Conservation (phyloP, 2,888 invertebrate species). For the Ectemnius lituratus region DNA sequence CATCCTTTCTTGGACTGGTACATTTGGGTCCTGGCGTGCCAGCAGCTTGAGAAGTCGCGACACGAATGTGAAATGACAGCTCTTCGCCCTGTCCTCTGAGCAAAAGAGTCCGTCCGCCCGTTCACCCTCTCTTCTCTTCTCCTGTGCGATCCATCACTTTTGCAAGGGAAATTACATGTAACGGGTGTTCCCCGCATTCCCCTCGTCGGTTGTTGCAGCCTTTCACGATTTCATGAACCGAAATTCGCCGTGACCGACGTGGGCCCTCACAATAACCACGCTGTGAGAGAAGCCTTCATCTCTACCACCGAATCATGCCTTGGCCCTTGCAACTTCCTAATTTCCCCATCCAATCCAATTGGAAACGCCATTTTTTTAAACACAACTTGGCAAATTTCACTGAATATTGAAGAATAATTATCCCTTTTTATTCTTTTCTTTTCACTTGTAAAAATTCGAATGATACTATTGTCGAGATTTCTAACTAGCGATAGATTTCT, state of each 20-base stretch:
- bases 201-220: slow-evolving; percentile 9
- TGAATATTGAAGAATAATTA: too few relatives aligned
- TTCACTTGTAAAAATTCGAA: too few relatives aligned
- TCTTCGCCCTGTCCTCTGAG: slow-evolving; percentile 2
- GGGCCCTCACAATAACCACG: slow-evolving; percentile 17
- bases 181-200: slow-evolving; percentile 26
- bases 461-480: too few relatives aligned
- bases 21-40: slow-evolving; percentile 17
- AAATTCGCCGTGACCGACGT: slow-evolving; percentile 32
- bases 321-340: neutral
- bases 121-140: slow-evolving; percentile 39
- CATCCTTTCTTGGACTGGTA: slow-evolving; percentile 30
- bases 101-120: slow-evolving; percentile 28
- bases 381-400: too few relatives aligned
- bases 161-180: slow-evolving; percentile 46
- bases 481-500: neutral
- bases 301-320: neutral
- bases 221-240: slow-evolving; percentile 27
- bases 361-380: too few relatives aligned
- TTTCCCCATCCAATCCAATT: too few relatives aligned
- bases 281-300: neutral
- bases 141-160: slow-evolving; percentile 59
- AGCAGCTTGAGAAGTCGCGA: slow-evolving; percentile 45
- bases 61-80: slow-evolving; percentile 33
- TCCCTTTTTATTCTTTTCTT: too few relatives aligned